Evolutionary conservation across 1,140 invertebrate genomes (phyloP), one percentile per base, ranked within the genome.

Genomic region (Drosophila sulfurigaster): DNA sequence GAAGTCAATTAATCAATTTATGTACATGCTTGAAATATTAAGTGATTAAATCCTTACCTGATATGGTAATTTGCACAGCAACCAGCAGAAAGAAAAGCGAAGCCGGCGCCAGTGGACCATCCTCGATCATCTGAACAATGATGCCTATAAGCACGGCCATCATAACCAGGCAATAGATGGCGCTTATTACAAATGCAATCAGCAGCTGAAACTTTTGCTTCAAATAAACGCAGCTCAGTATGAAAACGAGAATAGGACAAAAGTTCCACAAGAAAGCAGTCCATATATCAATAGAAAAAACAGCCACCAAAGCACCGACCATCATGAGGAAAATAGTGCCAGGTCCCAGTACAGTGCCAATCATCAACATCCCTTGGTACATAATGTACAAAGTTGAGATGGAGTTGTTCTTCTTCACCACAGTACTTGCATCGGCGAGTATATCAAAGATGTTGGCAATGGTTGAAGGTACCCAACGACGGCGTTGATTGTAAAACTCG

Each of bases 291-390:
- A 97, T 95, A 28, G 94, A 94, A 79, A 98, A 97, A 1, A 96
- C 96, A 5, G 97, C 95, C 1, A 97, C 96, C 78, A 98, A 96
- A 1, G 97, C 96, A 75, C 97, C 97, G 4, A 98, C 96, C 93
- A 98, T 95, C 97, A 98, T 98, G 43, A 98, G 94, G 80, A 98
- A 96, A 59, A 98, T 97, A 3, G 97, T 98, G 38, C 96, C 97
- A 0, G 92, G 92, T 1, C 92, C 92, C 6, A 92, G 58, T 5
- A 92, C 86, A 10, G 92, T 92, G 28, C 92, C 90, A 77, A 94
- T 93, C 93, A 94, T 94, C 41, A 94, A 78, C 79, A 94, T 92
- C 92, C 94, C 95, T 91, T 98, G 97, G 91, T 98, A 98, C 59
- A 94, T 91, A 68, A 98, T 96, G 81, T 98, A 98, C 6, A 95